Evolutionary conservation across 1,140 invertebrate species (phyloP), one percentile per base, ranked within the genome.

Genomic region (Drosophila lowei): DNA sequence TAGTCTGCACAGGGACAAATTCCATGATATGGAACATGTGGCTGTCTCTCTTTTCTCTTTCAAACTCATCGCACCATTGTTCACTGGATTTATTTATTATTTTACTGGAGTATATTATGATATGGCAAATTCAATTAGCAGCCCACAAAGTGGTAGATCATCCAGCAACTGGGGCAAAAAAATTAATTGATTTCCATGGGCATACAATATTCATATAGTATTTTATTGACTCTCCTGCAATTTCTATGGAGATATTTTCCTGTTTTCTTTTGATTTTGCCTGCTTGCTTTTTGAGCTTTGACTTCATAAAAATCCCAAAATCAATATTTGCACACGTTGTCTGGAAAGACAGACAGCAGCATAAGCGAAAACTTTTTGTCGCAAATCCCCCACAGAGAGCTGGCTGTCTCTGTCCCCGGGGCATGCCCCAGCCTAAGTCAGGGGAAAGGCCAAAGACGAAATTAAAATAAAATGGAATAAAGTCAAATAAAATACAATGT

Each of bases 271-370:
- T 44, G 8, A 44, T 68, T 64, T 73, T 55, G 63, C 50, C 56
- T 54, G 18, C 53, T 38, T 13, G 11, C 34, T 5, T 38, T 38
- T 38, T 13, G 34, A 11, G 34, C 34, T 38, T 43, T 72, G 62
- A 63, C 58, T 67, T 75, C 61, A 79, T 66, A 79, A 66, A 65
- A 79, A 77, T 77, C 72, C 73, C 13, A 86, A 70, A 67, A 81
- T 74, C 86, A 85, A 85, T 85, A 85, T 85, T 88, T 85, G 73
- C 62, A 61, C 81, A 85, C 73, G 42, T 46, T 71, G 60, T 72
- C 71, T 71, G 44, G 52, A 15, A n/a, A 62, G 67, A 75, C 71
- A 77, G 77, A 66, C 59, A 52, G 70, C 52, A 49, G 64, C 56
- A 71, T 77, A 86, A 81, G 81, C 77, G 50, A 59, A 77, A 79